A percentile compares a stretch with the other conserved stretches of the same genome.
These are phyloP conservation scores for Corvus moneduloides DNA, from an alignment of 2,113 vertebrate genomes.

Conservation along the genomic window DNA sequence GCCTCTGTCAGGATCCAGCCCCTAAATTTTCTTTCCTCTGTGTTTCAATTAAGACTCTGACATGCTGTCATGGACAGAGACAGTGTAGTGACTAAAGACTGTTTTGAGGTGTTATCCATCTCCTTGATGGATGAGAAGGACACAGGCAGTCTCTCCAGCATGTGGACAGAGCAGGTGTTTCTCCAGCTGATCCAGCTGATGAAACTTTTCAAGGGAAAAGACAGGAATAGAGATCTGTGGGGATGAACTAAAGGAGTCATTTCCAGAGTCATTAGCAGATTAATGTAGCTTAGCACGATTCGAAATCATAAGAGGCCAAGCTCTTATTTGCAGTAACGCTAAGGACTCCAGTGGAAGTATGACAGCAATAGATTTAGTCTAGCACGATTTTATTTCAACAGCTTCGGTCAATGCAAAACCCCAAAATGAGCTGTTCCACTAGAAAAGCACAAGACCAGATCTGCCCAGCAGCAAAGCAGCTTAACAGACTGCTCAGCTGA, in stretches of 20 bases:
- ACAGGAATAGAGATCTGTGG: not conserved
- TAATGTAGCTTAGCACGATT: constrained; percentile 38
- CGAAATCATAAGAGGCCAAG: not conserved
- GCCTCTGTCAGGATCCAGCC: not conserved
- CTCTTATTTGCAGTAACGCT: constrained; percentile 33
- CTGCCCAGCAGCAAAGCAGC: constrained; percentile 6
- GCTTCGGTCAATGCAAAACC: not conserved
- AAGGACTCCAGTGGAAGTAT: constrained; percentile 20
- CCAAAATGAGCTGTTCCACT: not conserved
- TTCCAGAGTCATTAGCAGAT: constrained; percentile 46
- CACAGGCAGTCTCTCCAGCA: not conserved
- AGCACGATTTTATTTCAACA: constrained; percentile 15
- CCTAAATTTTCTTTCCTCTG: not conserved
- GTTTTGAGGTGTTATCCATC: not conserved
- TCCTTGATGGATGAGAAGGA: constrained; percentile 20
- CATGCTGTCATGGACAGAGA: not conserved
- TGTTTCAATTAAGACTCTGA: constrained; percentile 18
- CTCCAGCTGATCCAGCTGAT: constrained; percentile 15
- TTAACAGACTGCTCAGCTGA: not conserved
- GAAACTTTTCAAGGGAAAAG: constrained; percentile 15
- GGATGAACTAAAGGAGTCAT: constrained; percentile 48
- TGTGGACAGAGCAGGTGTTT: constrained; percentile 48
- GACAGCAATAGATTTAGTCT: constrained; percentile 44
- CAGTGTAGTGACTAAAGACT: not conserved
- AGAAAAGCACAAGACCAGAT: not conserved